These are phyloP conservation scores for Mionectes macconnelli DNA, from an alignment of 2,113 vertebrate genomes.

Conservation along the genomic window DNA sequence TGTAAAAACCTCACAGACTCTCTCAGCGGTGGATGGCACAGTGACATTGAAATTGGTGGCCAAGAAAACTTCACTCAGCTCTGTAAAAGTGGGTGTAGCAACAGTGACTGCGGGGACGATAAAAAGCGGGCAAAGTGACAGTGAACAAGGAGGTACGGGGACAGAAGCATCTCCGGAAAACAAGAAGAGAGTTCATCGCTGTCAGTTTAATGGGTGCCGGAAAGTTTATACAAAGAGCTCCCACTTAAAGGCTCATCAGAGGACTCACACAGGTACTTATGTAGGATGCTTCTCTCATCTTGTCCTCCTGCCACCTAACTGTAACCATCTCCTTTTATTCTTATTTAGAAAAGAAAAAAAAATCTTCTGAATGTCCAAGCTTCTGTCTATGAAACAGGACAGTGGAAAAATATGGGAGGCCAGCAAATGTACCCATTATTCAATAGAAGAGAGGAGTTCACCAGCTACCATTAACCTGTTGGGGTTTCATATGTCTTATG, in stretches of 20 bases:
- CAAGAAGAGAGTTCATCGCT: constrained; percentile 98
- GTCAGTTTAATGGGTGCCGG: constrained; percentile 97
- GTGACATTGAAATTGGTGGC: constrained; percentile 93
- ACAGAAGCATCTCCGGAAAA: constrained; percentile 88
- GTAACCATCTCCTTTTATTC: constrained; percentile 35
- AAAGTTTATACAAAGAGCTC: constrained; percentile 99
- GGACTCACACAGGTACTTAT: constrained; percentile 95
- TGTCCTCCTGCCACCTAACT: not conserved
- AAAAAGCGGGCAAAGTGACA: constrained; percentile 82
- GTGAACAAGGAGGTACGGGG: constrained; percentile 78
- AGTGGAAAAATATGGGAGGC: not conserved
- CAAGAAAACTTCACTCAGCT: constrained; percentile 89
- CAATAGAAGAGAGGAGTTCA: not conserved
- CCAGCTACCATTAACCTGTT: not conserved
- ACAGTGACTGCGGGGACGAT: constrained; percentile 75
- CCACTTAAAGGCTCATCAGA: constrained; percentile 98
- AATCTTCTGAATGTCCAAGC: not conserved
- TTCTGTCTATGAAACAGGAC: not conserved
- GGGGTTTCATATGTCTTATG: not conserved
- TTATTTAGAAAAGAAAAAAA: not conserved
- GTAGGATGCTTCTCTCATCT: constrained; percentile 62
- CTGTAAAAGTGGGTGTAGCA: constrained; percentile 84
- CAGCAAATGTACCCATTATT: not conserved
- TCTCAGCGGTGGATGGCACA: constrained; percentile 88
- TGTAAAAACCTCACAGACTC: constrained; percentile 89